These are phyloP conservation scores for Tetramorium parvispinum DNA, from an alignment of 1,140 invertebrate genomes.

Conservation along the genomic window DNA sequence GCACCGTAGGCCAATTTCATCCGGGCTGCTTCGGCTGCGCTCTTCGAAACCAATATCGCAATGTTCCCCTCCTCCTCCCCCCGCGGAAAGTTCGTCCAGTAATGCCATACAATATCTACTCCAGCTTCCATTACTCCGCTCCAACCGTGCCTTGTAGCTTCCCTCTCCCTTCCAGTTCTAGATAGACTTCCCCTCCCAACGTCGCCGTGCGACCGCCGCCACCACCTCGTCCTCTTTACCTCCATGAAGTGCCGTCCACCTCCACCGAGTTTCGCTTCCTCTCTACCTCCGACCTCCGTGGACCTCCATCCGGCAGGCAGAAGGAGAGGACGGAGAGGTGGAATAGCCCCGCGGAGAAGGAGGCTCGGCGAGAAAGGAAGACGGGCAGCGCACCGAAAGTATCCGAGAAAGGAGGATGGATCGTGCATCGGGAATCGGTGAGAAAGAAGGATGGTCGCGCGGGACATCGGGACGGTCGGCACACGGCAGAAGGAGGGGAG, in stretches of 20 bases:
- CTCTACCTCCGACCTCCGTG: constrained; percentile 70
- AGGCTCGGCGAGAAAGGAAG: constrained; percentile 54
- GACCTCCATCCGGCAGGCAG: constrained; percentile 63
- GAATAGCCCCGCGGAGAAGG: constrained; percentile 64
- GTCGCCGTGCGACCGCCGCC: constrained; percentile 61
- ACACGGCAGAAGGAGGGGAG: neutral
- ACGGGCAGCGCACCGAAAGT: constrained; percentile 48
- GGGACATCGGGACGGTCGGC: constrained; percentile 31
- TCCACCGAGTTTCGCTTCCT: constrained; percentile 53
- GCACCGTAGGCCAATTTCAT: constrained; percentile 56
- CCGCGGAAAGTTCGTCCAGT: constrained; percentile 82
- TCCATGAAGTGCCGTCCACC: constrained; percentile 62
- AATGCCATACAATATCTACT: constrained; percentile 84
- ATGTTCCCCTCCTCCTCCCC: constrained; percentile 75
- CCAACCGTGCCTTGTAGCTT: constrained; percentile 67
- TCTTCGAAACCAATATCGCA: constrained; percentile 84
- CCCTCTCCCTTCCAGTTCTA: constrained; percentile 64
- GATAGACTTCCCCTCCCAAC: constrained; percentile 69
- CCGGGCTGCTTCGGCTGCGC: constrained; percentile 53
- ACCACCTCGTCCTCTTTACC: constrained; percentile 55
- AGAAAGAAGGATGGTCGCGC: constrained; percentile 61
- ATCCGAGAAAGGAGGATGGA: constrained; percentile 55
- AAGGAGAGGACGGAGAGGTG: constrained; percentile 66
- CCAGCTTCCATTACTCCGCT: constrained; percentile 84
- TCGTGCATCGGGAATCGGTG: constrained; percentile 58